phyloP scores from a whole-genome alignment of 2,797 vertebrate genomes.

The Trichosurus vulpecula region DNA sequence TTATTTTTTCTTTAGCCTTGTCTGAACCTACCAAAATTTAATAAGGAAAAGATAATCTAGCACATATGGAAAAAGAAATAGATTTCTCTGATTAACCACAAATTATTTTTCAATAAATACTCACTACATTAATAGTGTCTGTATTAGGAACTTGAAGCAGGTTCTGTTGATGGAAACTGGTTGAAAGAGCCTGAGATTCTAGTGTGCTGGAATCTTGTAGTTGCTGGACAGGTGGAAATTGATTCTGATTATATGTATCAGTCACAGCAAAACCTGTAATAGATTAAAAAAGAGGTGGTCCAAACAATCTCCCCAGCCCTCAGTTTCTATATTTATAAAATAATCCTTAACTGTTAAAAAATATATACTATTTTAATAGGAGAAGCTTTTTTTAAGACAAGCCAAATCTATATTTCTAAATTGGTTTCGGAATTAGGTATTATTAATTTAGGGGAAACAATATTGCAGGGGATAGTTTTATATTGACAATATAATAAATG shows the following conservation, averaged over 20 bases:
- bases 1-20: background rate
- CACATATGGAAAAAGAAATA: rapidly evolving
- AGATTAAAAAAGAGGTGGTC: constrained; percentile 32
- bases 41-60: background rate
- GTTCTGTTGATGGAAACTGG: constrained; percentile 93
- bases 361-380: background rate
- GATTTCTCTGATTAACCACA: too few relatives aligned
- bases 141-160: constrained; percentile 90
- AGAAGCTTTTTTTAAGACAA: background rate
- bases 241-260: constrained; percentile 91
- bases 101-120: constrained; percentile 56
- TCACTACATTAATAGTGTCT: constrained; percentile 86
- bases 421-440: too few relatives aligned
- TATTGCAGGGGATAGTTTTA: background rate
- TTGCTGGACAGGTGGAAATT: constrained; percentile 95
- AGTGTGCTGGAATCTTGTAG: constrained; percentile 99
- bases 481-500: background rate
- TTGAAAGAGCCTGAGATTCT: constrained; percentile 96
- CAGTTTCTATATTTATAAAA: background rate
- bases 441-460: background rate
- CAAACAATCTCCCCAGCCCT: background rate
- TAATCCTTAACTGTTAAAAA: background rate
- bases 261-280: constrained; percentile 91
- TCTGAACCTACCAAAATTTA: background rate
- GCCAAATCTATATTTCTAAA: background rate